phyloP scores from a whole-genome alignment of 1,140 invertebrate genomes.

The Drosophila busckii region DNA sequence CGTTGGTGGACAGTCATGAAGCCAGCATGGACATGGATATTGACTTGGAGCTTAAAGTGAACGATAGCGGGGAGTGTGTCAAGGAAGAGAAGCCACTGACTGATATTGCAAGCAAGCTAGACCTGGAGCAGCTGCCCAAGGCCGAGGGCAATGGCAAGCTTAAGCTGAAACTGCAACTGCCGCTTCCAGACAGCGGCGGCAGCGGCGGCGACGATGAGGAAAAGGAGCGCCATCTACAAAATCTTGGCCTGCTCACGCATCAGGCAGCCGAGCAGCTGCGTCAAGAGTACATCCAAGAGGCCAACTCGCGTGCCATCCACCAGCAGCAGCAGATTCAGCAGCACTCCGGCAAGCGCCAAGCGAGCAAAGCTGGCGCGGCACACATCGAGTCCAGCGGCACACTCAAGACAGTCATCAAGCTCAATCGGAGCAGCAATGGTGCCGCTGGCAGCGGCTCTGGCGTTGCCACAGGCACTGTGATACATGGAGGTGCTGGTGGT shows the following conservation, averaged over 20 bases:
- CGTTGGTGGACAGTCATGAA: slow-evolving; percentile 13
- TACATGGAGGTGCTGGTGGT: slow-evolving; percentile 31
- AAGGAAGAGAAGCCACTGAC: slow-evolving; percentile 41
- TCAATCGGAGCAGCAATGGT: slow-evolving; percentile 80
- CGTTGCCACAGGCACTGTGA: slow-evolving; percentile 53
- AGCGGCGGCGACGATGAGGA: slow-evolving; percentile 45
- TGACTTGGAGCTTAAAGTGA: slow-evolving; percentile 10
- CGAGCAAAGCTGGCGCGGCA: slow-evolving; percentile 61
- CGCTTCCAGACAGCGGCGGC: not conserved
- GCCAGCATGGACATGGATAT: slow-evolving; percentile 11
- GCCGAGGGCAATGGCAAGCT: slow-evolving; percentile 19
- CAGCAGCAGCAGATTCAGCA: slow-evolving; percentile 47
- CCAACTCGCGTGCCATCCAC: slow-evolving; percentile 46
- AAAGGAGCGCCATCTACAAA: slow-evolving; percentile 84
- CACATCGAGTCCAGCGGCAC: slow-evolving; percentile 84
- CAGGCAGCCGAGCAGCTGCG: slow-evolving; percentile 81
- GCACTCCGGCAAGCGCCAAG: slow-evolving; percentile 78
- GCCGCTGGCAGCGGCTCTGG: slow-evolving; percentile 32
- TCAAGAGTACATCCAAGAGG: slow-evolving; percentile 78
- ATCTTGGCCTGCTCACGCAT: slow-evolving; percentile 83
- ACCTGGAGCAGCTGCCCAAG: slow-evolving; percentile 9
- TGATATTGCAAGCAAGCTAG: slow-evolving; percentile 22
- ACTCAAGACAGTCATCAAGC: slow-evolving; percentile 88
- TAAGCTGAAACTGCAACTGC: not conserved
- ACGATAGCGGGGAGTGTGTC: not conserved